phyloP scores from a whole-genome alignment of 2,113 vertebrate species.

The Trogon melanurus region DNA sequence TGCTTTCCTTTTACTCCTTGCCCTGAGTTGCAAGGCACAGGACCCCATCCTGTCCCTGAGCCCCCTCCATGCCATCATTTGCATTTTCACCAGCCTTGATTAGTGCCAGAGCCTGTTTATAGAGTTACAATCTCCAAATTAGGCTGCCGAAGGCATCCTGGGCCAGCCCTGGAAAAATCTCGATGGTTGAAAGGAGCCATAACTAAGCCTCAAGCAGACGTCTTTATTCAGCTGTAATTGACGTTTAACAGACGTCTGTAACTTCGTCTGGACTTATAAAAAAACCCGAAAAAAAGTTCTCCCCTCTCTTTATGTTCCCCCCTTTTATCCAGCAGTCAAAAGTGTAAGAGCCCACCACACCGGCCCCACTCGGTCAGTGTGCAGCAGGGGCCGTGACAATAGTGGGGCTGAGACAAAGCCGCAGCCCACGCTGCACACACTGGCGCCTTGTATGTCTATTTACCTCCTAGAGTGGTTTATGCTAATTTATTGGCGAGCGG shows the following conservation, averaged over 20 bases:
- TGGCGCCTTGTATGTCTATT: conserved; percentile 74
- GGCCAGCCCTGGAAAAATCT: conserved; percentile 71
- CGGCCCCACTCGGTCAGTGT: conserved; percentile 71
- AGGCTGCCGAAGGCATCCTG: conserved; percentile 73
- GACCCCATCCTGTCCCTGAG: not conserved
- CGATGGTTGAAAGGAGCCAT: conserved; percentile 68
- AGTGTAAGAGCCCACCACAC: conserved; percentile 71
- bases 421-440: conserved; percentile 67
- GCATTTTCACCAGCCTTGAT: conserved; percentile 68
- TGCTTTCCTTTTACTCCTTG: not conserved
- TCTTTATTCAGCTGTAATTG: conserved; percentile 83
- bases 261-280: conserved; percentile 77
- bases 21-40: not conserved
- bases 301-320: conserved; percentile 73
- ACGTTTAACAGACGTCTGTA: conserved; percentile 80
- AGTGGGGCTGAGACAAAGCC: conserved; percentile 75
- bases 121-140: conserved; percentile 76
- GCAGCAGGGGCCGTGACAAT: conserved; percentile 73
- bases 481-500: conserved; percentile 71
- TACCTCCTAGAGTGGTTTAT: conserved; percentile 76
- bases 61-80: conserved; percentile 34
- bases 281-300: conserved; percentile 55
- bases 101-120: conserved; percentile 67
- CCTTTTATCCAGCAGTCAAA: conserved; percentile 79
- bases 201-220: conserved; percentile 77